Evolutionary conservation across 2,113 vertebrate genomes (phyloP).

Genomic region (Ardeotis arabs): DNA sequence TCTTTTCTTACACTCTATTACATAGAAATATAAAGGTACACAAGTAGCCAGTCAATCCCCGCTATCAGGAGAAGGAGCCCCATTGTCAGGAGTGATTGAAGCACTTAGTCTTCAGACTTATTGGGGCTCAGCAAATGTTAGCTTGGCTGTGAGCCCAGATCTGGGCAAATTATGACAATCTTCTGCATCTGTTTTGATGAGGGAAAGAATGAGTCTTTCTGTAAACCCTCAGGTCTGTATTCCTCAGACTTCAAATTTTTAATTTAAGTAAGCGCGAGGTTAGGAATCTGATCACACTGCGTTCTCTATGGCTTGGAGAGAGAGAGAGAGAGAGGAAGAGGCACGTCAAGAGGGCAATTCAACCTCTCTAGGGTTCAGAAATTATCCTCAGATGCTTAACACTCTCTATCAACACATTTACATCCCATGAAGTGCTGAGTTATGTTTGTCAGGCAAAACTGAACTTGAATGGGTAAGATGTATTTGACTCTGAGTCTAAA

Average conservation of each 20-base stretch:
- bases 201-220: background rate
- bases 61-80: background rate
- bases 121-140: background rate
- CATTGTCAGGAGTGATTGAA: background rate
- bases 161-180: background rate
- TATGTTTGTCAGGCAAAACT: background rate
- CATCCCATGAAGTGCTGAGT: background rate
- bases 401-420: background rate
- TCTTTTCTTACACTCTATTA: background rate
- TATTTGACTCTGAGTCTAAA: background rate
- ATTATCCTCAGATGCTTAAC: background rate
- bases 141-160: background rate
- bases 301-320: background rate
- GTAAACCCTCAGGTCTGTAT: background rate
- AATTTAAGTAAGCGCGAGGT: background rate
- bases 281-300: background rate
- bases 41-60: background rate
- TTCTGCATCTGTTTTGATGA: background rate
- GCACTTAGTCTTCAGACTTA: background rate
- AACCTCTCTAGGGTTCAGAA: background rate
- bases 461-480: background rate
- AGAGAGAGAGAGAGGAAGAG: background rate
- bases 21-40: background rate
- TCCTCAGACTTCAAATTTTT: background rate
- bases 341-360: background rate